Evolutionary conservation across 1,140 invertebrate genomes (phyloP).

Genomic region (Fopius arisanus): DNA sequence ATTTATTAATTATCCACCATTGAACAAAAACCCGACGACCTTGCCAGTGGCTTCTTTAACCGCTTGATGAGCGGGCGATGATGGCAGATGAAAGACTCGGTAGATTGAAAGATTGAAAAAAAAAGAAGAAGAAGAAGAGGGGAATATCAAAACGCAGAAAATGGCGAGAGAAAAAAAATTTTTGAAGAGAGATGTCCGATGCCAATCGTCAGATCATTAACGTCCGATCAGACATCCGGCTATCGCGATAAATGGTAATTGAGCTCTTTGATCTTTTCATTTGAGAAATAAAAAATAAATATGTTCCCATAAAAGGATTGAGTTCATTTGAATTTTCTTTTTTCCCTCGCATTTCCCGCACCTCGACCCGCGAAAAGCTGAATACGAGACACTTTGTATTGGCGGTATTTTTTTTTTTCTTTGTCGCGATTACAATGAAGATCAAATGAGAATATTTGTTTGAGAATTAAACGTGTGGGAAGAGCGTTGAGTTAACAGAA

Average conservation of each 20-base stretch:
- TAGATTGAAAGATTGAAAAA: neutral
- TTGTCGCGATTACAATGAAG: neutral
- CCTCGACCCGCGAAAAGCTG: no score
- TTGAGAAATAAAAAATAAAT: no score
- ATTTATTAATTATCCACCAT: conserved; percentile 13
- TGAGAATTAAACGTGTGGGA: neutral
- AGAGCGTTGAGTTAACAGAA: neutral
- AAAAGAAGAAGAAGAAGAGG: neutral
- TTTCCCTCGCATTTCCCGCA: neutral
- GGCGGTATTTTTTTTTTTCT: neutral
- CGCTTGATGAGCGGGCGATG: conserved; percentile 5
- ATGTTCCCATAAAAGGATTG: neutral
- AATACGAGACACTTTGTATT: no score
- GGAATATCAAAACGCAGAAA: conserved; percentile 6
- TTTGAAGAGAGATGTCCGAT: neutral
- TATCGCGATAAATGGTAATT: conserved; percentile 5
- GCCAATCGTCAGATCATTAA: conserved; percentile 1
- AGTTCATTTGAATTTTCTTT: neutral
- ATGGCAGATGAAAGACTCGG: conserved; percentile 12
- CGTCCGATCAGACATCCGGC: conserved; percentile 5
- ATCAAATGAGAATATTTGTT: neutral
- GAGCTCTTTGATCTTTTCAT: neutral
- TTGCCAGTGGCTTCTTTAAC: neutral
- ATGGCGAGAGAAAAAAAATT: neutral
- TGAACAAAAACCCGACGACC: conserved; percentile 6